A percentile compares a stretch with the other conserved stretches of the same genome.
Conservation (phyloP, 2,797 vertebrate species). For the Apogon talboti region DNA sequence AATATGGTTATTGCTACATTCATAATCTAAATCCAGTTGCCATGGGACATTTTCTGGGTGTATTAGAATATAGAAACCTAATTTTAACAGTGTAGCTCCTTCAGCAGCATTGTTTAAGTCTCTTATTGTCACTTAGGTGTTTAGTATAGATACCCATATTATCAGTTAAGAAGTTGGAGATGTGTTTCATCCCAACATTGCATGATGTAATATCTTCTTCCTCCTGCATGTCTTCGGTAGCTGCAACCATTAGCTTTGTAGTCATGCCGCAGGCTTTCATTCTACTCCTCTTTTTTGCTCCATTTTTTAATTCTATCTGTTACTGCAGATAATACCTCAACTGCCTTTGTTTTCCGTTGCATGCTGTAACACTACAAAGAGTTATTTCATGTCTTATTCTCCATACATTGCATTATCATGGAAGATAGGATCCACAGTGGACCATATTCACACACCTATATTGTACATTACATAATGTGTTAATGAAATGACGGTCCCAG, state of each 20-base stretch:
- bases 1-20: neutral
- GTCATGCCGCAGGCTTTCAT: slow-evolving; percentile 32
- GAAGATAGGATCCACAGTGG: slow-evolving; percentile 1
- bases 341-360: slow-evolving; percentile 16
- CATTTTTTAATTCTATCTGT: slow-evolving; percentile 14
- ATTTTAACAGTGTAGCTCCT: neutral
- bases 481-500: neutral
- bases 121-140: slow-evolving; percentile 8
- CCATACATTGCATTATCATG: slow-evolving; percentile 12
- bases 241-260: slow-evolving; percentile 35
- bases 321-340: slow-evolving; percentile 11
- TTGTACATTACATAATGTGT: neutral
- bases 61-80: neutral
- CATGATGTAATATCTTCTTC: slow-evolving; percentile 50
- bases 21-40: neutral
- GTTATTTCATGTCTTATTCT: slow-evolving; percentile 28
- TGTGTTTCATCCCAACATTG: slow-evolving; percentile 9
- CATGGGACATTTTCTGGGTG: neutral
- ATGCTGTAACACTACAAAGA: slow-evolving; percentile 51
- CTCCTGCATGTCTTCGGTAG: slow-evolving; percentile 57
- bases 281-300: slow-evolving; percentile 2
- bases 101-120: slow-evolving; percentile 1
- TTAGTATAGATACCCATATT: slow-evolving; percentile 2
- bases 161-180: slow-evolving; percentile 14
- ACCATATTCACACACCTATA: neutral